These are phyloP conservation scores for Liolophura sinensis DNA, from an alignment of 1,140 invertebrate genomes.

Conservation along the genomic window DNA sequence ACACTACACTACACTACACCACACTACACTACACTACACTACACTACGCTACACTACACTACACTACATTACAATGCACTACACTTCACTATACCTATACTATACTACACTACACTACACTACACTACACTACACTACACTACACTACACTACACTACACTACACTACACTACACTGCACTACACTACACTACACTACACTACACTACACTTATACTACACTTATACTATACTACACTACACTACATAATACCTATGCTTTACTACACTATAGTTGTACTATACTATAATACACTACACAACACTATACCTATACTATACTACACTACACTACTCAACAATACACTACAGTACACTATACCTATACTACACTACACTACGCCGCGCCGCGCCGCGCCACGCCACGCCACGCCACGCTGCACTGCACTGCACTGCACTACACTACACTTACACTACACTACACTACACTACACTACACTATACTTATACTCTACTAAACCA, in stretches of 20 bases:
- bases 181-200: conserved; percentile 11
- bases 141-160: conserved; percentile 10
- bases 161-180: conserved; percentile 14
- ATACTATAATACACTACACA: conserved; percentile 14
- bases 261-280: conserved; percentile 10
- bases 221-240: conserved; percentile 8
- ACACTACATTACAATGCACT: conserved; percentile 17
- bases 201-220: too few species aligned
- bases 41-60: conserved; percentile 15
- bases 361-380: too few species aligned
- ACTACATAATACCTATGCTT: conserved; percentile 13
- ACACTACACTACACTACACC: conserved; percentile 15
- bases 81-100: conserved; percentile 16
- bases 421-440: too few species aligned
- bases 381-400: too few species aligned
- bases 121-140: conserved; percentile 12
- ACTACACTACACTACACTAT: conserved; percentile 17
- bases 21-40: conserved; percentile 19
- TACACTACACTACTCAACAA: too few species aligned
- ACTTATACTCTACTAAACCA: conserved; percentile 15
- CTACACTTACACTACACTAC: too few species aligned
- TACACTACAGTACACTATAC: too few species aligned
- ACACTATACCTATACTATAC: too few species aligned
- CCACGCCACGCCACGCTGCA: too few species aligned
- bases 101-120: conserved; percentile 13